Conservation (phyloP, 1,140 invertebrate species). For the Lucilia cuprina region DNA sequence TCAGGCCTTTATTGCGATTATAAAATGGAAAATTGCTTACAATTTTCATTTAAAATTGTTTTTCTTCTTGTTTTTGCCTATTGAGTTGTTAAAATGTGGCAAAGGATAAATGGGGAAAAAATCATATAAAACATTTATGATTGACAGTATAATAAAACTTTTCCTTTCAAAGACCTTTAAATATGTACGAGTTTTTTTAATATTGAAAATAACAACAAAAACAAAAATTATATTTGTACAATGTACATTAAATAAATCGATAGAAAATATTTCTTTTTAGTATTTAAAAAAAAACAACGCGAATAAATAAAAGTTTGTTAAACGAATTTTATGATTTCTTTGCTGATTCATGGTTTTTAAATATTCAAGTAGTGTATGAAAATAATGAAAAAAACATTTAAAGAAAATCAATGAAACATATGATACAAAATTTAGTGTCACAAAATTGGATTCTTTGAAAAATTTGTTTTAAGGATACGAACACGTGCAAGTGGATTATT, state of each 20-base stretch:
- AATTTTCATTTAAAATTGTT: neutral
- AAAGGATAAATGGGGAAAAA: neutral
- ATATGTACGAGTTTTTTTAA: neutral
- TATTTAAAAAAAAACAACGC: neutral
- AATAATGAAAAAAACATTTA: neutral
- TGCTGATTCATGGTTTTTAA: neutral
- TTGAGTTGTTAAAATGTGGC: neutral
- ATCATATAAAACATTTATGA: neutral
- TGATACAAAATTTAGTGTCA: neutral
- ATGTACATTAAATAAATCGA: neutral
- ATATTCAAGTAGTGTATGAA: neutral
- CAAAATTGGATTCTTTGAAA: too few species aligned
- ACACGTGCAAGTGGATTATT: too few species aligned
- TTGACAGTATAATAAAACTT: constrained; percentile 12
- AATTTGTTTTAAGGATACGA: too few species aligned
- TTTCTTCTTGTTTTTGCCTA: neutral
- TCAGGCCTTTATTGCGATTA: neutral
- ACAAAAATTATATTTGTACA: too few species aligned
- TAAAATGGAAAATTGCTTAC: neutral
- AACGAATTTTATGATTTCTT: neutral
- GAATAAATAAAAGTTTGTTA: neutral
- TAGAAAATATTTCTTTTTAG: neutral
- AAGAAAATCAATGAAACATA: neutral
- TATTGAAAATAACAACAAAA: neutral
- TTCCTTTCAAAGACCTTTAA: neutral